Evolutionary conservation across 2,113 vertebrate genomes (phyloP).

Genomic region (Salvelinus fontinalis): DNA sequence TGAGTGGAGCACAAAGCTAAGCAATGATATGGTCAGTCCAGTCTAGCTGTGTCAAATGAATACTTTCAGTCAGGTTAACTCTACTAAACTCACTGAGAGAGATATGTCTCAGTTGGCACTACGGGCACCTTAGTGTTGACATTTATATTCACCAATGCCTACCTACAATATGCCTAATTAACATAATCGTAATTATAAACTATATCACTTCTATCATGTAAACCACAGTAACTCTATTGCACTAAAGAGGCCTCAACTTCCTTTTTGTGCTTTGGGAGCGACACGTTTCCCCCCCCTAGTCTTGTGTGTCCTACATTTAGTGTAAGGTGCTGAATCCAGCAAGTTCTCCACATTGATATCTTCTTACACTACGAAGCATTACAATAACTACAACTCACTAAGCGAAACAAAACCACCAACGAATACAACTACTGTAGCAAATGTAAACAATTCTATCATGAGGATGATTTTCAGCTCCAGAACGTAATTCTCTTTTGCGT

Average conservation of each 20-base stretch:
- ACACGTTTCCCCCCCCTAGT: neutral
- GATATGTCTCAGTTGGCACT: slow-evolving; percentile 54
- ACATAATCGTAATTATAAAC: slow-evolving; percentile 16
- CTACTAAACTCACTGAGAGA: slow-evolving; percentile 37
- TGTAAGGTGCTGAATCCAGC: slow-evolving; percentile 44
- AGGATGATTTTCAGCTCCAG: slow-evolving; percentile 24
- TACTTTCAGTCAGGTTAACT: slow-evolving; percentile 53
- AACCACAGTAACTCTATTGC: slow-evolving; percentile 72
- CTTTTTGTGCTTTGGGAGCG: slow-evolving; percentile 29
- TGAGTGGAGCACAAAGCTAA: slow-evolving; percentile 73
- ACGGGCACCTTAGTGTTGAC: slow-evolving; percentile 31
- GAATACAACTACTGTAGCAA: slow-evolving; percentile 52
- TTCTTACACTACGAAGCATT: slow-evolving; percentile 51
- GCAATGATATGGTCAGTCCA: slow-evolving; percentile 66
- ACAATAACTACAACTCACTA: slow-evolving; percentile 58
- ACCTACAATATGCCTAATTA: slow-evolving; percentile 41
- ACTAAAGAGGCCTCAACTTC: slow-evolving; percentile 66
- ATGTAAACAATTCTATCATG: slow-evolving; percentile 45
- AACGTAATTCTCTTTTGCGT: neutral
- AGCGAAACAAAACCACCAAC: slow-evolving; percentile 58
- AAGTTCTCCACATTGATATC: slow-evolving; percentile 32
- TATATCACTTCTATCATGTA: slow-evolving; percentile 55
- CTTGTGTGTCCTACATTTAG: neutral
- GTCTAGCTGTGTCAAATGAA: slow-evolving; percentile 51
- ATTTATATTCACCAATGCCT: slow-evolving; percentile 17